Evolutionary conservation across 2,113 vertebrate genomes (phyloP), one percentile per base, ranked within the genome.

Genomic region (Oncorhynchus gorbuscha): DNA sequence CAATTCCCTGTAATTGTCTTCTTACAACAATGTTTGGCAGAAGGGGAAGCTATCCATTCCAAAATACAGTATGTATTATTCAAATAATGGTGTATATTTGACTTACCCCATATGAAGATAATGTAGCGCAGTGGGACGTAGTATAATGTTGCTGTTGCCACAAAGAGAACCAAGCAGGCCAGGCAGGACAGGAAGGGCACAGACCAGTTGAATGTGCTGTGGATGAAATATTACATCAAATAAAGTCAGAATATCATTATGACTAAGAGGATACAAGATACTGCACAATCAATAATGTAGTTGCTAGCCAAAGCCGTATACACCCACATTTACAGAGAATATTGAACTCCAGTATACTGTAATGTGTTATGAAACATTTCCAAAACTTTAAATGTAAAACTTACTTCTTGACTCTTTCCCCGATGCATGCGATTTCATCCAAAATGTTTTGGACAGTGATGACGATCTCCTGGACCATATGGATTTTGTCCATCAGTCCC

Each of bases 401-500:
- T 94, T 95, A 99, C 98, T 99, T 99, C 92, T 99, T 99, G 87
- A 96, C 92, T 88, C 96, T 94, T 85, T 99, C 98, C 78, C 96
- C 97, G 61, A 97, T 93, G 4, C 94, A 96, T 59, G 96, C 97
- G 3, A 95, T 81, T 90, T 97, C 96, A 81, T 96, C 97, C 83
- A 99, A 86, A 84, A 96, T 80, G 35, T 89, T 96, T 84, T 99
- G 98, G 81, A 98, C 96, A 1, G 88, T 93, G 82, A 98, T 91
- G 24, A 99, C 94, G 77, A 99, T 94, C 76, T 99, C 97, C 71
- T 99, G 98, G 62, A 99, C 95, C 97, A 98, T 99, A 79, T 97
- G 94, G 86, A 99, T 95, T 90, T 98, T 96, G 45, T 99, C 96
- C 87, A 97, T 97, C 81, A 99, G 86, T 20, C 97, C 96, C 81